These are phyloP conservation scores for Dryobotodes eremita DNA, from an alignment of 2,888 invertebrate genomes.

Conservation along the genomic window DNA sequence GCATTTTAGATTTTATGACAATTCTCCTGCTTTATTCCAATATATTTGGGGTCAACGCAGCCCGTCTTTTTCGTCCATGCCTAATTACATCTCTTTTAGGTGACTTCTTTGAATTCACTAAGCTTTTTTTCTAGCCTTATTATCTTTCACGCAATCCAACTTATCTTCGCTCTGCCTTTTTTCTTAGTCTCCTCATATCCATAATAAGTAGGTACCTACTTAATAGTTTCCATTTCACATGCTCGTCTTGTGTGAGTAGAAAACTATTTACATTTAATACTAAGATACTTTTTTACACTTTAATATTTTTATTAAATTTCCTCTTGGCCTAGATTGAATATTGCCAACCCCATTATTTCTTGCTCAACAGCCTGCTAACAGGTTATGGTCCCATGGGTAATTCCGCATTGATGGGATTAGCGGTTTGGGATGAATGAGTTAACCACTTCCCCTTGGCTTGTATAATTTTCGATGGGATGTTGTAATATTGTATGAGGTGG, in stretches of 20 bases:
- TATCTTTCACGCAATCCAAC: not conserved
- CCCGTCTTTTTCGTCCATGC: not conserved
- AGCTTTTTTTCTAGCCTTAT: not conserved
- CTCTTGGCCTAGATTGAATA: slow-evolving; percentile 38
- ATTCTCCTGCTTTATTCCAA: not conserved
- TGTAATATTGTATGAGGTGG: slow-evolving; percentile 34
- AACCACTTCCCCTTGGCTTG: slow-evolving; percentile 36
- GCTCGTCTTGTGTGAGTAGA: not conserved
- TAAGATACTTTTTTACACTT: not conserved
- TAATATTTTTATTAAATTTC: slow-evolving; percentile 27
- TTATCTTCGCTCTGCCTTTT: not conserved
- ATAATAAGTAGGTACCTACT: not conserved
- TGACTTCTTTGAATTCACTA: not conserved
- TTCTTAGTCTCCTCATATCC: not conserved
- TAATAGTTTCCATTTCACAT: not conserved
- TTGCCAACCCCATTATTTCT: slow-evolving; percentile 48
- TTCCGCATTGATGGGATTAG: slow-evolving; percentile 63
- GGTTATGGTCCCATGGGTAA: slow-evolving; percentile 60
- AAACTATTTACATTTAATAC: not conserved
- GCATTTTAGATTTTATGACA: not conserved
- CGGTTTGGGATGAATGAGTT: slow-evolving; percentile 58
- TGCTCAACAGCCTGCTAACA: slow-evolving; percentile 51
- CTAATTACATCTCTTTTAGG: not conserved
- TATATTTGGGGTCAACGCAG: not conserved
- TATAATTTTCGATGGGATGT: slow-evolving; percentile 36